A percentile compares a stretch with the other conserved stretches of the same genome.
These are phyloP conservation scores for Dryomyza anilis DNA, from an alignment of 2,888 invertebrate genomes.

Conservation along the genomic window DNA sequence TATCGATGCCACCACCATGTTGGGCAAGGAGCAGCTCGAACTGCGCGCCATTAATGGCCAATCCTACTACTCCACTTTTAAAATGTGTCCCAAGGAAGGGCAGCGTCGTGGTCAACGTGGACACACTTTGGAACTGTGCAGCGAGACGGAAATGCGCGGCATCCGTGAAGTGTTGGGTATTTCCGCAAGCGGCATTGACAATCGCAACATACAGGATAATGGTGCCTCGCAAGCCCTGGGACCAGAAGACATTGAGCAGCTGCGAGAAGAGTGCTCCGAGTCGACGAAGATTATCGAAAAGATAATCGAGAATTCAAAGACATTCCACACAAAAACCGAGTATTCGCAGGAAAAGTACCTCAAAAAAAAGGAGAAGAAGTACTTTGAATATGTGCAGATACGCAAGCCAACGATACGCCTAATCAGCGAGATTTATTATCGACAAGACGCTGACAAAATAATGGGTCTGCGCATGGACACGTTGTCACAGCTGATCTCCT, in stretches of 20 bases:
- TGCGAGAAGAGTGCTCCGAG: constrained; percentile 77
- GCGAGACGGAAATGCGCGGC: constrained; percentile 62
- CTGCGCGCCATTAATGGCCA: constrained; percentile 71
- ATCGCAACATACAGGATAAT: constrained; percentile 80
- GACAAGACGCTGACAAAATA: constrained; percentile 76
- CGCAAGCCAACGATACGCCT: constrained; percentile 80
- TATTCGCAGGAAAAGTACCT: constrained; percentile 94
- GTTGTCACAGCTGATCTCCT: constrained; percentile 83
- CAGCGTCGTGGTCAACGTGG: constrained; percentile 62
- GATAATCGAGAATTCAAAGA: constrained; percentile 87
- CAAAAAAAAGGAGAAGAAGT: constrained; percentile 93
- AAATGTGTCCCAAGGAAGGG: constrained; percentile 69
- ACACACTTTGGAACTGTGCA: constrained; percentile 64
- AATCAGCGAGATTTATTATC: constrained; percentile 84
- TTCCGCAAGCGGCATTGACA: constrained; percentile 76
- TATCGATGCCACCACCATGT: constrained; percentile 66
- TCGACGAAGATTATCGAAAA: constrained; percentile 85
- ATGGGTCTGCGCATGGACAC: constrained; percentile 84
- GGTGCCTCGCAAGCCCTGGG: constrained; percentile 78
- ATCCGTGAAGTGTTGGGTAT: constrained; percentile 70
- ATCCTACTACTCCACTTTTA: constrained; percentile 76
- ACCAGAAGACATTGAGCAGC: constrained; percentile 78
- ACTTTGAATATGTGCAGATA: constrained; percentile 81
- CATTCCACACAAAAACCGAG: constrained; percentile 88
- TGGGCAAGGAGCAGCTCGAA: constrained; percentile 75